These are phyloP conservation scores for Camponotus vicinus DNA, from an alignment of 1,140 invertebrate species.

Conservation along the genomic window DNA sequence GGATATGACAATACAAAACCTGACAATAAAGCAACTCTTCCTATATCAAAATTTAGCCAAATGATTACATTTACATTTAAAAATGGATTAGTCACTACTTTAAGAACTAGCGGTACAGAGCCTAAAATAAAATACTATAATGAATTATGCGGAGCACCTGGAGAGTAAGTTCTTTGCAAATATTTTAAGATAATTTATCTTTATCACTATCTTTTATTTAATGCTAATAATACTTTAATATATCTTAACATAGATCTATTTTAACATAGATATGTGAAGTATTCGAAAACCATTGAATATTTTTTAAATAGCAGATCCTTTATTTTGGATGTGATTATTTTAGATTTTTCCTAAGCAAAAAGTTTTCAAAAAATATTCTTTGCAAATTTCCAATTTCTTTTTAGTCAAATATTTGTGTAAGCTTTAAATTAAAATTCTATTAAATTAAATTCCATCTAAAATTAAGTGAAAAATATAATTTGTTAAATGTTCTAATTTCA, in stretches of 20 bases:
- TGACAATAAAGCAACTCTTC: constrained; percentile 92
- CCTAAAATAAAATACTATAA: constrained; percentile 99
- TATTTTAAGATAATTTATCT: background rate
- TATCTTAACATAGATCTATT: background rate
- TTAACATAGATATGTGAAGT: background rate
- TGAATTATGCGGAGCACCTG: constrained; percentile 92
- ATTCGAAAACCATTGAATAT: background rate
- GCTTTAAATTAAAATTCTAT: too few relatives aligned
- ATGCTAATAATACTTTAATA: background rate
- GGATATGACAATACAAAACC: constrained; percentile 93
- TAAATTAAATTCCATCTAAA: too few relatives aligned
- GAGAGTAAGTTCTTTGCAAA: constrained; percentile 85
- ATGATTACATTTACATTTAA: constrained; percentile 99
- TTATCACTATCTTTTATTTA: background rate
- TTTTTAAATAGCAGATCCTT: too few relatives aligned
- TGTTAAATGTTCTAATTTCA: too few relatives aligned
- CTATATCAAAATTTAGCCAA: constrained; percentile 92
- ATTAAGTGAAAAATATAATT: too few relatives aligned
- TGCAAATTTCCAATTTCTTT: too few relatives aligned
- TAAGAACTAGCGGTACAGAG: constrained; percentile 99
- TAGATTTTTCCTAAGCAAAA: too few relatives aligned
- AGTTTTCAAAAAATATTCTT: too few relatives aligned
- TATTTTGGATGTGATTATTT: too few relatives aligned
- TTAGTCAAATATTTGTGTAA: too few relatives aligned
- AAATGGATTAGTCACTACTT: constrained; percentile 94